These are phyloP conservation scores for Carlito syrichta DNA, from an alignment of 2,113 vertebrate genomes.

Conservation along the genomic window DNA sequence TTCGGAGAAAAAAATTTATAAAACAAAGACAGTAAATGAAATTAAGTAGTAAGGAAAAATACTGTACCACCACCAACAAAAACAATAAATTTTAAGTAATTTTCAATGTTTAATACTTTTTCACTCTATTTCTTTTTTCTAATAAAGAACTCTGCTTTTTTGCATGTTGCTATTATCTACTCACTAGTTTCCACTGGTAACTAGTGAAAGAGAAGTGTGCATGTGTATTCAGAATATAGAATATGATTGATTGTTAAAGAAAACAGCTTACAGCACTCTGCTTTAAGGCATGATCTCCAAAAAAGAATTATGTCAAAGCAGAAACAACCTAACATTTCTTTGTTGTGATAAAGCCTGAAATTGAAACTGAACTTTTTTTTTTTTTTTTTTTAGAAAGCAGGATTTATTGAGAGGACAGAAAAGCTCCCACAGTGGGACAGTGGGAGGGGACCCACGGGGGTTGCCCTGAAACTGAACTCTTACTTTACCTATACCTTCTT, in stretches of 20 bases:
- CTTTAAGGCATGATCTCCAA: background rate
- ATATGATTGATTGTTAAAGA: background rate
- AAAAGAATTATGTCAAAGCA: background rate
- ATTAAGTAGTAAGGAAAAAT: background rate
- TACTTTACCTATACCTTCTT: background rate
- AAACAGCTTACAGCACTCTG: background rate
- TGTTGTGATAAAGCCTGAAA: background rate
- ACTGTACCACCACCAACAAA: background rate
- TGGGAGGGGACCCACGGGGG: too few relatives aligned
- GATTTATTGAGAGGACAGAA: too few relatives aligned
- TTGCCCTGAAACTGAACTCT: background rate
- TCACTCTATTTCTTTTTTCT: background rate
- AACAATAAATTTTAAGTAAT: background rate
- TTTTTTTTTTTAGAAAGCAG: too few relatives aligned
- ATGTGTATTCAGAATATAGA: background rate
- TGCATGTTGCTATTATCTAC: background rate
- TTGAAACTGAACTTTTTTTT: too few relatives aligned
- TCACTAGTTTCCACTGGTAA: background rate
- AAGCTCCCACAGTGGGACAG: too few relatives aligned
- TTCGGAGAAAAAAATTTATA: background rate
- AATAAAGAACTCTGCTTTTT: background rate
- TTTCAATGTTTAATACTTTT: background rate
- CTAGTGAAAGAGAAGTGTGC: background rate
- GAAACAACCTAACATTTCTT: background rate
- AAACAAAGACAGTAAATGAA: background rate